Evolutionary conservation across 1,140 invertebrate species (phyloP).

Genomic region (Bombus pyrosoma): DNA sequence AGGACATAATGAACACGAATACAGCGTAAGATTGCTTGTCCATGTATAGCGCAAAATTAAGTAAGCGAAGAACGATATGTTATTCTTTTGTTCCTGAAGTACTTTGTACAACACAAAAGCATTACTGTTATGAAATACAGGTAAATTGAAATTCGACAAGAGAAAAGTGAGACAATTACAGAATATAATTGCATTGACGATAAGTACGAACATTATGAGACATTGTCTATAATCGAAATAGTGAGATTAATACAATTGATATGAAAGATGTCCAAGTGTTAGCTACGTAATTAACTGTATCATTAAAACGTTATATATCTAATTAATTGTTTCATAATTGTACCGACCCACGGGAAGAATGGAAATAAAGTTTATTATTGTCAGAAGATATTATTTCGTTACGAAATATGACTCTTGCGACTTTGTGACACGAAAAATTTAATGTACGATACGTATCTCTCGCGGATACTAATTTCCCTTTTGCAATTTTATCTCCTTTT

Average conservation of each 20-base stretch:
- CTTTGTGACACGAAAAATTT: too few species aligned
- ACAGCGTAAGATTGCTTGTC: neutral
- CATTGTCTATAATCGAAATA: neutral
- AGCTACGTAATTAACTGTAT: neutral
- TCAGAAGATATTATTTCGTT: neutral
- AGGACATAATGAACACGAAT: neutral
- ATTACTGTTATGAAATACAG: neutral
- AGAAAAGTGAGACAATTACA: neutral
- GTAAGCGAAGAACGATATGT: neutral
- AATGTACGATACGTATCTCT: too few species aligned
- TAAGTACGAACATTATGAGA: neutral
- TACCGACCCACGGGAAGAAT: fast-evolving
- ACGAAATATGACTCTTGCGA: neutral
- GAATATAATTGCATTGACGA: neutral
- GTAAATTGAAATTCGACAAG: neutral
- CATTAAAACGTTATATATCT: neutral
- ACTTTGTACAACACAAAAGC: neutral
- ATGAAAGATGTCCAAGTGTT: neutral
- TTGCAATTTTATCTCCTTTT: too few species aligned
- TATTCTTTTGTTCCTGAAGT: neutral
- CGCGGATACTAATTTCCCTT: too few species aligned
- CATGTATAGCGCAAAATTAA: neutral
- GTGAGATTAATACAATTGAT: neutral
- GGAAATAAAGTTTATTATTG: neutral
- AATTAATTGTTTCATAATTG: neutral